Conservation (phyloP, 2,888 invertebrate species). For the Leptopterna dolabrata region DNA sequence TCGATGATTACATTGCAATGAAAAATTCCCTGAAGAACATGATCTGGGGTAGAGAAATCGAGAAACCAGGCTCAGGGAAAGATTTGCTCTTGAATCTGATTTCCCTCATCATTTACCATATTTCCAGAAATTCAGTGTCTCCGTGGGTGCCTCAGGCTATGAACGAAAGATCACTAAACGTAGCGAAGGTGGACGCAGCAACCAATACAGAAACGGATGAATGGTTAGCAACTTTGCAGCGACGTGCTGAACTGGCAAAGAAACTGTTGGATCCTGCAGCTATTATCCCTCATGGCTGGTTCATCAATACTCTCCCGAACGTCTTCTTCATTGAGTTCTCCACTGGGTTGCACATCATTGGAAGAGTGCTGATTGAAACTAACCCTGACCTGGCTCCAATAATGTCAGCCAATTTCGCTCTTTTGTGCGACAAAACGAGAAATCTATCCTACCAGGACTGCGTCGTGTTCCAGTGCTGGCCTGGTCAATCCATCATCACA, state of each 20-base stretch:
- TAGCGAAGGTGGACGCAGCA: not conserved
- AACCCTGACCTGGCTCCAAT: not conserved
- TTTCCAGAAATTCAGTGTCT: not conserved
- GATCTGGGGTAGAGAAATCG: not conserved
- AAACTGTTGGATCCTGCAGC: not conserved
- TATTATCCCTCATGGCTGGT: not conserved
- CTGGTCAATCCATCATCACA: not conserved
- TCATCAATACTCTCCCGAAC: not conserved
- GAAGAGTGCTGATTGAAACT: slow-evolving; percentile 13
- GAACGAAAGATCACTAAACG: too few relatives aligned
- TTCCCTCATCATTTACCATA: not conserved
- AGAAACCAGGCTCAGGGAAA: not conserved
- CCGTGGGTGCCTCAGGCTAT: not conserved
- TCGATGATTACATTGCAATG: not conserved
- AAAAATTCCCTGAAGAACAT: not conserved
- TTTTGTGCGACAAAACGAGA: not conserved
- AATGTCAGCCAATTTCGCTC: slow-evolving; percentile 36
- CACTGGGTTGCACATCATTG: not conserved
- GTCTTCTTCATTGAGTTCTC: not conserved
- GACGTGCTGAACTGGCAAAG: not conserved
- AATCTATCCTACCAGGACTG: not conserved
- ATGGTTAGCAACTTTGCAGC: not conserved
- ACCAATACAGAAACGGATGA: not conserved
- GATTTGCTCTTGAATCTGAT: not conserved
- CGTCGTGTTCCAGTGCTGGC: slow-evolving; percentile 19